Percentiles rank a stretch among this genome's conserved stretches.
phyloP scores from a whole-genome alignment of 2,113 vertebrate genomes.

The Oncorhynchus keta region DNA sequence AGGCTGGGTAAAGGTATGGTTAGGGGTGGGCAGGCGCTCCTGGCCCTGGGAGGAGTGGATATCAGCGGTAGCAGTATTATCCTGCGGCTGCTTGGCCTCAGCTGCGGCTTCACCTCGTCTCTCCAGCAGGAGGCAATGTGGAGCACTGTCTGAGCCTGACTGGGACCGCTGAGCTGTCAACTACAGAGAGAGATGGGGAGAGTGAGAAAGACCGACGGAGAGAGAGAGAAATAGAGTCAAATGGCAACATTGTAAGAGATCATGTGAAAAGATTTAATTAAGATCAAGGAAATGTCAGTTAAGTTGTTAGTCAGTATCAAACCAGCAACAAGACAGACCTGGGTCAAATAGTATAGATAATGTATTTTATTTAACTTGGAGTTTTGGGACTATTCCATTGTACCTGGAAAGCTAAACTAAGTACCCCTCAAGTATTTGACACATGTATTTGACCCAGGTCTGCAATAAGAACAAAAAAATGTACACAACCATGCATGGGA shows the following conservation, averaged over 20 bases:
- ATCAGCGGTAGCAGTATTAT: slow-evolving; percentile 66
- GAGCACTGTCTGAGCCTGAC: slow-evolving; percentile 87
- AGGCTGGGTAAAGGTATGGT: slow-evolving; percentile 27
- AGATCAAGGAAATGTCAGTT: slow-evolving; percentile 66
- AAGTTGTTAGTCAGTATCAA: slow-evolving; percentile 66
- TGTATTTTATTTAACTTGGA: no score
- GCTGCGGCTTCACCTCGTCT: slow-evolving; percentile 69
- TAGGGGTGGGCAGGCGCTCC: no score
- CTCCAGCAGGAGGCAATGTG: slow-evolving; percentile 83
- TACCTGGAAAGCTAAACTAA: no score
- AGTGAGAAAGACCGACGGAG: not conserved
- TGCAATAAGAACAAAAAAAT: slow-evolving; percentile 43
- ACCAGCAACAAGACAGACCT: slow-evolving; percentile 62
- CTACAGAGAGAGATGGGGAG: slow-evolving; percentile 61
- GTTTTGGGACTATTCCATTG: no score
- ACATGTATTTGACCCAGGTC: no score
- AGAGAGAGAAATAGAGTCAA: not conserved
- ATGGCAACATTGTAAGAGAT: not conserved
- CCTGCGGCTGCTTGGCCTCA: slow-evolving; percentile 69
- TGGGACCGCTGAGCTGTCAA: slow-evolving; percentile 89
- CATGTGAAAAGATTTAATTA: not conserved
- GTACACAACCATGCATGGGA: slow-evolving; percentile 72
- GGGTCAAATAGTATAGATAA: no score
- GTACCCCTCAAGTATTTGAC: no score
- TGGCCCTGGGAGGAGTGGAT: slow-evolving; percentile 62